Conservation (phyloP, 2,797 vertebrate species). For the Sebastiscus albofasciatus region DNA sequence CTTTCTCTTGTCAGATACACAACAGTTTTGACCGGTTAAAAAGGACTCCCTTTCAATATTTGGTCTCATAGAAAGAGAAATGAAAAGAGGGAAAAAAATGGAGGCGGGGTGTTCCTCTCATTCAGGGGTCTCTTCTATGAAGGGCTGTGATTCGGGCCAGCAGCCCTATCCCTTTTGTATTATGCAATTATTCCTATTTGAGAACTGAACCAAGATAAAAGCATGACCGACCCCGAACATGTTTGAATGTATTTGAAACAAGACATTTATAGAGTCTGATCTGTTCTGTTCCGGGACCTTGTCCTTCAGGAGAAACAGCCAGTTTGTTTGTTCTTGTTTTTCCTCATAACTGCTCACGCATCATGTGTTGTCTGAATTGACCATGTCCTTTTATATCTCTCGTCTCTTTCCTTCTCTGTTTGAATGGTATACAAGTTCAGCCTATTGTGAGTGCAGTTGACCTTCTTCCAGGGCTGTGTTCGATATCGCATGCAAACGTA, state of each 20-base stretch:
- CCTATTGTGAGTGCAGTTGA: neutral
- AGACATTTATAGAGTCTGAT: neutral
- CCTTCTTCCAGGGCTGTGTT: neutral
- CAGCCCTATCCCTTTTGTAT: neutral
- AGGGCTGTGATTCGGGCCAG: neutral
- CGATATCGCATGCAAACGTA: neutral
- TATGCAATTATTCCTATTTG: constrained; percentile 1
- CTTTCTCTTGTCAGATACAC: constrained; percentile 55
- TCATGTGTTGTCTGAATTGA: neutral
- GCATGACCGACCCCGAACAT: neutral
- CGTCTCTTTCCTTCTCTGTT: neutral
- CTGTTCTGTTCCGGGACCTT: neutral
- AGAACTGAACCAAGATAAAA: neutral
- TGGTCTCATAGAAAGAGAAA: constrained; percentile 42
- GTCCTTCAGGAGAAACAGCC: neutral
- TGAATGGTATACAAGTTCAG: neutral
- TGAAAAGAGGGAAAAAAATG: constrained; percentile 14
- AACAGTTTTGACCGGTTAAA: constrained; percentile 51
- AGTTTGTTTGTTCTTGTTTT: neutral
- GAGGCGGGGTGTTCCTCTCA: neutral
- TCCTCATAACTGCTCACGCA: neutral
- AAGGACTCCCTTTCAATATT: constrained; percentile 54
- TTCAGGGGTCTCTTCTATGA: constrained; percentile 18
- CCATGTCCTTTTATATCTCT: neutral
- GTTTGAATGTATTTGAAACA: neutral